Base-by-base conservation (phyloP, 2,113 vertebrate genomes). In the Phainopepla nitens region DNA sequence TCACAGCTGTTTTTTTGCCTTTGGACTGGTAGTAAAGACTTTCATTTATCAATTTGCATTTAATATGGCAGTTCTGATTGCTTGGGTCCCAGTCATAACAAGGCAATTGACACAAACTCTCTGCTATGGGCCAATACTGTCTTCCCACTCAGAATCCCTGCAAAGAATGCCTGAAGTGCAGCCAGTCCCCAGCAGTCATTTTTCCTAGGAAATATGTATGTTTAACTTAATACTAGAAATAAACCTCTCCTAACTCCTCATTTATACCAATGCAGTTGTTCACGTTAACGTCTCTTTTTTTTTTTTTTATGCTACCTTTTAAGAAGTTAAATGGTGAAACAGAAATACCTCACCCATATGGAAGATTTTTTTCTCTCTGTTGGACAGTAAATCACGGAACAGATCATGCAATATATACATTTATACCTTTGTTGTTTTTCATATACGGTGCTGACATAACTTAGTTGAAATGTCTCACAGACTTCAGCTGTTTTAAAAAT, bases 41-140 rank as follows among this genome's bases (percentile, higher is more conserved):
- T 90, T 77, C 10, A 80, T 94, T 77, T 90, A 66, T 87, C 75
- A 92, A 76, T 95, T 62, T 94, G 44, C 41, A 88, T 87, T 91
- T 84, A 76, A 57, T 69, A 80, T 42, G 50, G 45, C 71, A 80
- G 41, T 60, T 94, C 56, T 75, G 73, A 87, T 84, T 41, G 11
- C 64, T 80, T 66, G 84, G 47, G 75, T 86, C 57, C 54, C 41
- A 82, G 70, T 77, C 51, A 86, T 82, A 91, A 70, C 54, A 73
- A 78, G 68, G 28, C 78, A 96, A 83, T 83, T 90, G 82, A 66
- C 50, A 81, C 33, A 83, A 76, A 72, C 39, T 10, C 19, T 68
- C 66, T 91, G 69, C 71, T 88, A 47, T 72, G 75, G 39, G 42
- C 66, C 66, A 56, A 13, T 42, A n/a, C 29, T 33, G 6, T 25